phyloP scores from a whole-genome alignment of 2,888 invertebrate genomes.

The Nomada ruficornis region DNA sequence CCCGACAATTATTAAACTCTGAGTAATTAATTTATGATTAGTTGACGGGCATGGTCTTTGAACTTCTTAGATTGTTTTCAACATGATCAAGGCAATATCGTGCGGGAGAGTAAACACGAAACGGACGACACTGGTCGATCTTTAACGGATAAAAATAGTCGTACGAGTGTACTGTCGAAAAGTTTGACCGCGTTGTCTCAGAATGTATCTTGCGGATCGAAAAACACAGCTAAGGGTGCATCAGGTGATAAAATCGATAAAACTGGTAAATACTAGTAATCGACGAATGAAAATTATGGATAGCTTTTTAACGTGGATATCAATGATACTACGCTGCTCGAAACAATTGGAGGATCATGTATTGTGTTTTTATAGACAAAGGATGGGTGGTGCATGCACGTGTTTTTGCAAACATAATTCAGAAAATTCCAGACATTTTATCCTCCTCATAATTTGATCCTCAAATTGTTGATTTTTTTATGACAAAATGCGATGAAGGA shows the following conservation, averaged over 20 bases:
- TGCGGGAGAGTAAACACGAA: slow-evolving; percentile 56
- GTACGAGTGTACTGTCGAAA: slow-evolving; percentile 65
- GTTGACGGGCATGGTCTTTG: not conserved
- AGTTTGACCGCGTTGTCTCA: slow-evolving; percentile 68
- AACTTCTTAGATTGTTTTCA: slow-evolving; percentile 54
- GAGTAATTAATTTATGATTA: not conserved
- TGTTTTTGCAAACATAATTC: no score
- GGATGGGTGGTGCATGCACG: no score
- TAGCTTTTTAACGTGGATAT: no score
- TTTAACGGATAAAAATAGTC: slow-evolving; percentile 29
- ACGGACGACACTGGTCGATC: slow-evolving; percentile 24
- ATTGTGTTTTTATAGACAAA: no score
- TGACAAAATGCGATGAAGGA: slow-evolving; percentile 11
- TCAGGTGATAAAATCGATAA: slow-evolving; percentile 75
- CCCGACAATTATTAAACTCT: not conserved
- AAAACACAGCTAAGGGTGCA: slow-evolving; percentile 76
- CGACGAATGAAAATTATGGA: no score
- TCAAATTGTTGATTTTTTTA: not conserved
- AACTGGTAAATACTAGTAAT: slow-evolving; percentile 66
- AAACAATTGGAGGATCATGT: no score
- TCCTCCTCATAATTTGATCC: no score
- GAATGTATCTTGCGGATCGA: slow-evolving; percentile 66
- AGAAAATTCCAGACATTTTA: no score
- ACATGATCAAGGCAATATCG: slow-evolving; percentile 56
- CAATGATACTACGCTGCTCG: not conserved